phyloP scores from a whole-genome alignment of 2,888 invertebrate genomes.

The Actias luna region DNA sequence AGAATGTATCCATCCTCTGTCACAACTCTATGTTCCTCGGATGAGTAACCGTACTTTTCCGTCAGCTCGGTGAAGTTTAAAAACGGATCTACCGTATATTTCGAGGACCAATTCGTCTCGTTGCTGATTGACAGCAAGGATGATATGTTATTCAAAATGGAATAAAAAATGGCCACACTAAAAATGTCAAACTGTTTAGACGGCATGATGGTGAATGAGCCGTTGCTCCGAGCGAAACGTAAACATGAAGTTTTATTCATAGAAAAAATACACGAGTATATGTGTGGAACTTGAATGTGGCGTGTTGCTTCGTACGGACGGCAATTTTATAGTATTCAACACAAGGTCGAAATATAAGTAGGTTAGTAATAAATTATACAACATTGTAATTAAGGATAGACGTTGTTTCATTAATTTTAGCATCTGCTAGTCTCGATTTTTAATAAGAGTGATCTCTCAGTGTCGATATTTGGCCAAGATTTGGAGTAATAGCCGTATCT shows the following conservation, averaged over 20 bases:
- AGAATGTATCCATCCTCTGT: conserved; percentile 64
- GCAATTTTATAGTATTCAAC: too few species aligned
- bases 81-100: conserved; percentile 27
- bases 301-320: too few species aligned
- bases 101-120: conserved; percentile 24
- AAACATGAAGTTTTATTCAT: too few species aligned
- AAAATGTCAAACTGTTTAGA: not conserved
- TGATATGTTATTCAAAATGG: not conserved
- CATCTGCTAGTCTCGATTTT: too few species aligned
- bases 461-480: too few species aligned
- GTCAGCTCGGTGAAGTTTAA: conserved; percentile 28
- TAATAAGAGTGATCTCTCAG: not conserved
- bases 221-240: not conserved
- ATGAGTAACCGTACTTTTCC: conserved; percentile 43
- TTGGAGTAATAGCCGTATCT: not conserved
- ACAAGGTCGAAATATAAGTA: not conserved
- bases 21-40: conserved; percentile 50
- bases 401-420: not conserved
- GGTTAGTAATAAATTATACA: not conserved
- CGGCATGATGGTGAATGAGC: not conserved
- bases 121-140: conserved; percentile 21
- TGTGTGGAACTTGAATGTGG: not conserved
- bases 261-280: too few species aligned
- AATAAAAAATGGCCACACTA: not conserved
- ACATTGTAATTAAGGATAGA: not conserved